These are phyloP conservation scores for Bolinopsis microptera DNA, from an alignment of 37 sponge, comb jelly and placozoan species.

Conservation along the genomic window DNA sequence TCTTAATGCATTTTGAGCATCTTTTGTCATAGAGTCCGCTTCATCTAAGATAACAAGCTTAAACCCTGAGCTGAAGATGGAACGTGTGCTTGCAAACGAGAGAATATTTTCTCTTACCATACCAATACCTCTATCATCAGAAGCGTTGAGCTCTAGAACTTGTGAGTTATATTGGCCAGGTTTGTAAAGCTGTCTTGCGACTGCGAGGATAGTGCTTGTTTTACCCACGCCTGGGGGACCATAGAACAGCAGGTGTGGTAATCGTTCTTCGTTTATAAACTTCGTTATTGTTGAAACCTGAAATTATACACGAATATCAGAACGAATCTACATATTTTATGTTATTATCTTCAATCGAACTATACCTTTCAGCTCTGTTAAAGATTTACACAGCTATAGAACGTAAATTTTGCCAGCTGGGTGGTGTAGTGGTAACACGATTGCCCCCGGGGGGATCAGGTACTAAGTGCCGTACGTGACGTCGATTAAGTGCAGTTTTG, in stretches of 20 bases:
- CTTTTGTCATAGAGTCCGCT: constrained; percentile 98
- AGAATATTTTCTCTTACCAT: constrained; percentile 90
- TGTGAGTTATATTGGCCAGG: constrained; percentile 84
- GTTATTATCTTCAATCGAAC: neutral
- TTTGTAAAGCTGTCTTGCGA: constrained; percentile 81
- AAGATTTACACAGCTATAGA: neutral
- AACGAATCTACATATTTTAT: no score
- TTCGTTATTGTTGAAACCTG: constrained; percentile 74
- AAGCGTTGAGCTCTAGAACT: constrained; percentile 98
- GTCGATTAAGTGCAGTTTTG: no score
- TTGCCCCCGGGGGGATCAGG: no score
- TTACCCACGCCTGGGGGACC: constrained; percentile 99
- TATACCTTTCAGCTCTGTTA: neutral
- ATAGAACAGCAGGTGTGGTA: constrained; percentile 96
- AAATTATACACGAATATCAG: neutral
- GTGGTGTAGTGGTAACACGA: no score
- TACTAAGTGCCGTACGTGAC: no score
- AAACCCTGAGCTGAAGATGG: constrained; percentile 92
- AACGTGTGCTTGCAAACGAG: constrained; percentile 91
- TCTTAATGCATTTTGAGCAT: constrained; percentile 97
- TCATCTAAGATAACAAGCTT: constrained; percentile 96
- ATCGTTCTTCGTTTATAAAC: constrained; percentile 82
- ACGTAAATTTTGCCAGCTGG: neutral
- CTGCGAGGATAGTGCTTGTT: constrained; percentile 95
- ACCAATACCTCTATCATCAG: constrained; percentile 97